phyloP scores from a whole-genome alignment of 2,888 invertebrate genomes.

The Odontocolon sp. region DNA sequence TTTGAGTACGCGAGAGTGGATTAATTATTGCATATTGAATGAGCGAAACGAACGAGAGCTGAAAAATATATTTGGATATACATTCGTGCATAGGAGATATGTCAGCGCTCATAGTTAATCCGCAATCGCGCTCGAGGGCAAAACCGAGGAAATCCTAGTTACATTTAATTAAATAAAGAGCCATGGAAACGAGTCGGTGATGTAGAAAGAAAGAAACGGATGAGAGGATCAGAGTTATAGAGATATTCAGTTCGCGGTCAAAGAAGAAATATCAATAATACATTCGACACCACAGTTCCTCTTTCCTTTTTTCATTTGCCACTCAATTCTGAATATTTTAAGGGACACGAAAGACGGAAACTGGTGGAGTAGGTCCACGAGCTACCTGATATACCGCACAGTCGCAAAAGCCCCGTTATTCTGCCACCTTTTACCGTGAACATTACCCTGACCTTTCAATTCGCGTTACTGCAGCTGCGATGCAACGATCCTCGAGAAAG shows the following conservation, averaged over 20 bases:
- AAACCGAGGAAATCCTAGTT: slow-evolving; percentile 16
- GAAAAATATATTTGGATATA: no score
- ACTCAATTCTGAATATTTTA: slow-evolving; percentile 8
- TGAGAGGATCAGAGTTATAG: background rate
- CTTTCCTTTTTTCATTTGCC: background rate
- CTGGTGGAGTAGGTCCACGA: background rate
- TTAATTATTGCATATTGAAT: slow-evolving; percentile 34
- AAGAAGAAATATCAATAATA: slow-evolving; percentile 20
- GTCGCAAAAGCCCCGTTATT: background rate
- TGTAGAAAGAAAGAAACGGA: background rate
- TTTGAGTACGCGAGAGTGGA: slow-evolving; percentile 40
- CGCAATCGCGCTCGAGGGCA: background rate
- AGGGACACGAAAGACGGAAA: background rate
- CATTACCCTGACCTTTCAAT: slow-evolving; percentile 9
- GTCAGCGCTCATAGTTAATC: slow-evolving; percentile 16
- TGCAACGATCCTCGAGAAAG: slow-evolving; percentile 4
- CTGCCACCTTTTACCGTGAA: background rate
- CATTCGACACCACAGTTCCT: background rate
- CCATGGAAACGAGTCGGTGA: no score
- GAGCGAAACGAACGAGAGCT: no score
- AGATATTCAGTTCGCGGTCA: slow-evolving; percentile 9
- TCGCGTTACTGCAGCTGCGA: background rate
- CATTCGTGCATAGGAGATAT: no score
- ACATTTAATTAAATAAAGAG: slow-evolving; percentile 34
- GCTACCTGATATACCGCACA: slow-evolving; percentile 1